Base-by-base conservation (phyloP, 2,888 invertebrate genomes). In the Callosobruchus maculatus region DNA sequence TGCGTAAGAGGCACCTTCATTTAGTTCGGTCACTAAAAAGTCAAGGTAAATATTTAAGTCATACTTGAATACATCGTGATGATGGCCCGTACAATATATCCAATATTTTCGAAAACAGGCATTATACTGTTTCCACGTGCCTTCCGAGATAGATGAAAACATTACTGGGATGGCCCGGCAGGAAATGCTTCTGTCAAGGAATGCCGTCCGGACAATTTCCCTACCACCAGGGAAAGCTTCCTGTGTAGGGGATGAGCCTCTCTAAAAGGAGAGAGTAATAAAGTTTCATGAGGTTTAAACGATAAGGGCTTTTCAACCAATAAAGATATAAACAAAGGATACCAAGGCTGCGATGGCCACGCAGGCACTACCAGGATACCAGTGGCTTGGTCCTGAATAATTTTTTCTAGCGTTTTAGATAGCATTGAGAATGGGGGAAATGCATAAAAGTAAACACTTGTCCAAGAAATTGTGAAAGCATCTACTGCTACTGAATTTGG, bases 181-280 rank as follows among this genome's bases (percentile, higher is more conserved):
- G 0, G 74, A 76, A 70, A 79, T 71, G 0, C 71, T 70, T 66
- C 78, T 77, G 71, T 22, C 26, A 70, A n/a, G 67, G 67, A 78
- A 82, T 4, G 68, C 21, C 26, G 69, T 7, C 73, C 75, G 21
- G 81, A 82, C 76, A 80, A 78, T 66, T 26, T 77, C 75, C 78
- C 80, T 72, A 77, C 82, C 70, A 81, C 72, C 71, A 73, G 71
- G 73, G 70, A 67, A 73, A 18, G 4, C 13, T 49, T 49, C n/a
- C n/a, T n/a, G 1, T 49, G 49, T 13, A 71, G 68, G 26, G 75
- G 69, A n/a, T 69, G 67, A 9, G 13, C 21, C n/a, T 20, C 21
- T 2, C 20, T 73, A 18, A 49, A 18, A 71, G 70, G 68, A 70
- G 69, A 73, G 18, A 68, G 5, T 21, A 74, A 20, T 22, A 74